These are phyloP conservation scores for Pachyseris speciosa DNA, from an alignment of 64 coral and sea anemone genomes.

Conservation along the genomic window DNA sequence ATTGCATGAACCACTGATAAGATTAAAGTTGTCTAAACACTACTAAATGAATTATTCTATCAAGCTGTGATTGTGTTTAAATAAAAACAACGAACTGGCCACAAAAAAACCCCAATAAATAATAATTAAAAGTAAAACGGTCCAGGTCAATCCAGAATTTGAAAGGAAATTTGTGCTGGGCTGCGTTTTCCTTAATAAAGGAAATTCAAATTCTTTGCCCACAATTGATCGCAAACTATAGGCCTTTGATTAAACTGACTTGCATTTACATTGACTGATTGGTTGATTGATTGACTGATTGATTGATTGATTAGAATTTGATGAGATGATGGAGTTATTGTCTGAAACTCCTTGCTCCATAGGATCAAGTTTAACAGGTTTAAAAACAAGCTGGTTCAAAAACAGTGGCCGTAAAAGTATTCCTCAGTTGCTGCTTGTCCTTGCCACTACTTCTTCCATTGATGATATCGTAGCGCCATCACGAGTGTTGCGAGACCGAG, in stretches of 20 bases:
- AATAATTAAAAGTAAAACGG: no score
- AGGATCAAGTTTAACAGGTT: conserved; percentile 53
- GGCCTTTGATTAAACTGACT: neutral
- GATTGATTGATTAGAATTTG: neutral
- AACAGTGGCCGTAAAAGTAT: conserved; percentile 69
- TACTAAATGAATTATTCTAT: no score
- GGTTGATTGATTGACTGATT: neutral
- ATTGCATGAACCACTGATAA: no score
- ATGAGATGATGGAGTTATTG: neutral
- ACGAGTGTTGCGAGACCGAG: conserved; percentile 45
- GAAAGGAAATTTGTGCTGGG: no score
- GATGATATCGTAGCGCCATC: conserved; percentile 48
- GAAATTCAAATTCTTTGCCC: no score
- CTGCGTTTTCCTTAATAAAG: no score
- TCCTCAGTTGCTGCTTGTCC: conserved; percentile 58
- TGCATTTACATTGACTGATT: neutral
- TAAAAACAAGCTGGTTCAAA: conserved; percentile 59
- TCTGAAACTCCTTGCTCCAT: neutral
- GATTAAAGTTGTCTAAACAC: no score
- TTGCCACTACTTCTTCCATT: conserved; percentile 13
- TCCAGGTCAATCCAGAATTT: no score
- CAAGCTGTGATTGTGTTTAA: no score
- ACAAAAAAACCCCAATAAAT: no score
- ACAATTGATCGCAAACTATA: no score
- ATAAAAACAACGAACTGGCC: no score